phyloP scores from a whole-genome alignment of 1,140 invertebrate genomes.

The Eupristina koningsbergeri region DNA sequence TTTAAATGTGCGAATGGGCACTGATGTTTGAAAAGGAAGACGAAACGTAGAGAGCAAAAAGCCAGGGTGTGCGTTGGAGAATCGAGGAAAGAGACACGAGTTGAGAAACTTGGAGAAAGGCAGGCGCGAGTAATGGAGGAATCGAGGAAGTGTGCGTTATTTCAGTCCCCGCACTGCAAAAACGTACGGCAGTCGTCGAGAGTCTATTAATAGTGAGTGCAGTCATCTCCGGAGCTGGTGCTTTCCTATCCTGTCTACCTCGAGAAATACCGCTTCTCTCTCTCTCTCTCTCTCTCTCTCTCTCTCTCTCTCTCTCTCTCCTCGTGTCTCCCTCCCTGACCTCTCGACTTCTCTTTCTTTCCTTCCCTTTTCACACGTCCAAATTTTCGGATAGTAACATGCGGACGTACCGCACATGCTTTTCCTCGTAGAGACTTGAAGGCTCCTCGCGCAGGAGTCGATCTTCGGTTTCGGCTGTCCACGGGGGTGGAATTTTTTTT shows the following conservation, averaged over 20 bases:
- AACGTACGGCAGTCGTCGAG: not conserved
- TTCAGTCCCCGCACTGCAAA: not conserved
- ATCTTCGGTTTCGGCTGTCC: not conserved
- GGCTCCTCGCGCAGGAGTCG: too few species aligned
- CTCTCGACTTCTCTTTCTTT: too few species aligned
- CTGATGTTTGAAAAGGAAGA: too few species aligned
- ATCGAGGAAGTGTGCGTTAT: not conserved
- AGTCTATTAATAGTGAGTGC: constrained; percentile 68
- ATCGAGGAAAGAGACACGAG: not conserved
- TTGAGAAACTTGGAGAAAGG: too few species aligned
- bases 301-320: constrained; percentile 43
- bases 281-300: constrained; percentile 33
- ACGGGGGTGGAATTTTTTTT: not conserved
- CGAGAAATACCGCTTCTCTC: constrained; percentile 34
- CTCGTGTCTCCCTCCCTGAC: constrained; percentile 46
- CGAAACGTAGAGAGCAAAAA: too few species aligned
- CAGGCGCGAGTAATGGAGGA: too few species aligned
- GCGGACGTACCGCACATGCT: not conserved
- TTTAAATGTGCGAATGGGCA: too few species aligned
- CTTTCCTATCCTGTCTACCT: constrained; percentile 53
- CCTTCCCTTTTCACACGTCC: constrained; percentile 32
- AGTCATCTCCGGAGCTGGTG: constrained; percentile 62
- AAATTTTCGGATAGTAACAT: not conserved
- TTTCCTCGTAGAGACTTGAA: not conserved
- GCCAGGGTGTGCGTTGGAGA: too few species aligned